Base-by-base conservation (phyloP, 2,113 vertebrate genomes). In the Melospiza melodia region DNA sequence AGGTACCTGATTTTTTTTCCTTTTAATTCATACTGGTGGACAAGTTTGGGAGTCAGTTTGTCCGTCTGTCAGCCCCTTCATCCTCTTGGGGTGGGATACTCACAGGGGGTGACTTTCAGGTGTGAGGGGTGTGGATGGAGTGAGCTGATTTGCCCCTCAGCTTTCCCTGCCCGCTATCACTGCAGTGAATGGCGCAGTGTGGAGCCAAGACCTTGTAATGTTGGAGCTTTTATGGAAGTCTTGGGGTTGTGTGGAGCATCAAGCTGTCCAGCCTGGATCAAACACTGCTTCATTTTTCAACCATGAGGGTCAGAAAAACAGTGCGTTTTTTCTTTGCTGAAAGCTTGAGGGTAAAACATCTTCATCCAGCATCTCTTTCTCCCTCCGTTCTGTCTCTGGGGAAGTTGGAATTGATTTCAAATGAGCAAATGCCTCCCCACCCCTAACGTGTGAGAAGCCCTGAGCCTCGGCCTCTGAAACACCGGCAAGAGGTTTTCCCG, bases 111-210 rank as follows among this genome's bases (percentile, higher is more conserved):
- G 17, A 31, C 3, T 20, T 31, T 7, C 31, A 11, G n/a, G 28
- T 2, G 1, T 2, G 9, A 46, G 23, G 46, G 33, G 13, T 39
- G 16, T 0, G 0, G 44, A 25, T 3, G 18, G 48, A 37, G 6
- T 5, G 52, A 68, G 33, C 1, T 23, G 54, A 9, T 84, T 44
- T 73, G 9, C 30, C 59, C 46, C 31, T 84, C 0, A 0, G 35
- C 43, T 44, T 18, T 44, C 31, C 39, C 58, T 18, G 35, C 33
- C 24, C 0, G 0, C 15, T 12, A 7, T 15, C 30, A 21, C 23
- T 0, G 0, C 20, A 10, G 54, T 6, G 24, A 66, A 35, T 15
- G 30, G 10, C 0, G 0, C 12, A 6, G 37, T 4, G 2, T 69
- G 61, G 52, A 51, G 25, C 30, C 2, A 7, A 48, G 10, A 5